Percentiles rank a stretch among this genome's conserved stretches.
Evolutionary conservation across 2,888 invertebrate genomes (phyloP).

Genomic region (Caprella mutica): DNA sequence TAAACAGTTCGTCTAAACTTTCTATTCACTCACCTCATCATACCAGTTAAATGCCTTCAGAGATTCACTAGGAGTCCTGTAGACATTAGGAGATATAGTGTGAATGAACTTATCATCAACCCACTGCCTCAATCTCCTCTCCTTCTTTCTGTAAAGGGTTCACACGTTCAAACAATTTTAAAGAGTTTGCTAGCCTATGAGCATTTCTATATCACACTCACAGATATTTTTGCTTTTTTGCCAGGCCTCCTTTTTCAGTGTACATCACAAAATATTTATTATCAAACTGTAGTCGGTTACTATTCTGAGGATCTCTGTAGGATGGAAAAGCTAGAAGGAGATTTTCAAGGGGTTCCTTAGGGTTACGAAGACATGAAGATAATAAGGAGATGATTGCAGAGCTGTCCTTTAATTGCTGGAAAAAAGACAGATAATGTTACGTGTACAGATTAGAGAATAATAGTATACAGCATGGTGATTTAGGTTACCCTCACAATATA

Average conservation of each 20-base stretch:
- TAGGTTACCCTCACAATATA: too few species aligned
- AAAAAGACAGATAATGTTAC: too few species aligned
- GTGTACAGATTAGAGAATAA: too few species aligned
- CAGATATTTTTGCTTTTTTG: too few species aligned
- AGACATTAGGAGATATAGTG: slow-evolving; percentile 90
- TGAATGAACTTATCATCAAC: slow-evolving; percentile 83
- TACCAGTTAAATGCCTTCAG: slow-evolving; percentile 89
- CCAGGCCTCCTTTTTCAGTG: slow-evolving; percentile 43
- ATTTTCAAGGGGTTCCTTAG: slow-evolving; percentile 35
- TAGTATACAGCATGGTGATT: too few species aligned
- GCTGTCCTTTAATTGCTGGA: slow-evolving; percentile 80
- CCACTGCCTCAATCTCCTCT: slow-evolving; percentile 93
- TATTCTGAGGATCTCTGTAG: too few species aligned
- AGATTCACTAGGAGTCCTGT: slow-evolving; percentile 71
- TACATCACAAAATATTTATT: too few species aligned
- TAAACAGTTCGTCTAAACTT: too few species aligned
- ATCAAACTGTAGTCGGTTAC: too few species aligned
- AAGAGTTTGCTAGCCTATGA: slow-evolving; percentile 63
- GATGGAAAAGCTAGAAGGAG: background rate
- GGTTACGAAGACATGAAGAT: slow-evolving; percentile 53
- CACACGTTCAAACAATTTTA: slow-evolving; percentile 43
- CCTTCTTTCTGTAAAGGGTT: slow-evolving; percentile 47
- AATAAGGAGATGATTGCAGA: slow-evolving; percentile 83
- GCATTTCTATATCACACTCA: too few species aligned
- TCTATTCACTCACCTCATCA: slow-evolving; percentile 47